Evolutionary conservation across 2,888 invertebrate species (phyloP).

Genomic region (Polydrusus tereticollis): DNA sequence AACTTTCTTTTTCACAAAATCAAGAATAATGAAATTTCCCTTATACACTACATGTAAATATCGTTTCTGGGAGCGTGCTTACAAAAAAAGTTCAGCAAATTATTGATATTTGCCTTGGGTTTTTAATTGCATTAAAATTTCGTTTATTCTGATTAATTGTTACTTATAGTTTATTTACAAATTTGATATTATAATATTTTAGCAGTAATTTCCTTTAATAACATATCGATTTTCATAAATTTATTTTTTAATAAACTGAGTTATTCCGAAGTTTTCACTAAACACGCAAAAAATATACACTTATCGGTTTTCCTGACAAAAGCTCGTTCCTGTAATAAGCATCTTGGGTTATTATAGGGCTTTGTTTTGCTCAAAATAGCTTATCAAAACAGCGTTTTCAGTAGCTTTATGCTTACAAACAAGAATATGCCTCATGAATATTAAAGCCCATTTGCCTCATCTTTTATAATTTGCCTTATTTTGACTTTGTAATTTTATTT

Average conservation of each 20-base stretch:
- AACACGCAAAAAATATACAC: conserved; percentile 59
- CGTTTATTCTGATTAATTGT: too few species aligned
- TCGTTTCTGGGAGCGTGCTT: too few species aligned
- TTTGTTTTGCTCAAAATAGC: conserved; percentile 61
- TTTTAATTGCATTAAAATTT: too few species aligned
- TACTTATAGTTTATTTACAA: too few species aligned
- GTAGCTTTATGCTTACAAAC: conserved; percentile 47
- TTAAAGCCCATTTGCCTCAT: conserved; percentile 39
- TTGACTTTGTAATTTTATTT: conserved; percentile 38
- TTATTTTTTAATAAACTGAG: conserved; percentile 43
- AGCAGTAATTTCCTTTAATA: background rate
- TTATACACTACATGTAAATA: too few species aligned
- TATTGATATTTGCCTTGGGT: too few species aligned
- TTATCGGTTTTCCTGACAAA: conserved; percentile 55
- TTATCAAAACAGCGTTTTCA: conserved; percentile 56
- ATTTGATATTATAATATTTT: too few species aligned
- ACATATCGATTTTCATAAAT: conserved; percentile 26
- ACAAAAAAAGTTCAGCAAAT: too few species aligned
- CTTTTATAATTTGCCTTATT: conserved; percentile 34
- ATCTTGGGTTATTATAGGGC: conserved; percentile 43
- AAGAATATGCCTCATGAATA: conserved; percentile 47
- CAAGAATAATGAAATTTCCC: too few species aligned
- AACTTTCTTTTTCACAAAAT: too few species aligned
- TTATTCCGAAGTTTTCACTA: conserved; percentile 58
- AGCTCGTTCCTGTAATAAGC: conserved; percentile 45